Evolutionary conservation across 2,113 vertebrate species (phyloP), one percentile per base, ranked within the genome.

Genomic region (Catagonus wagneri): DNA sequence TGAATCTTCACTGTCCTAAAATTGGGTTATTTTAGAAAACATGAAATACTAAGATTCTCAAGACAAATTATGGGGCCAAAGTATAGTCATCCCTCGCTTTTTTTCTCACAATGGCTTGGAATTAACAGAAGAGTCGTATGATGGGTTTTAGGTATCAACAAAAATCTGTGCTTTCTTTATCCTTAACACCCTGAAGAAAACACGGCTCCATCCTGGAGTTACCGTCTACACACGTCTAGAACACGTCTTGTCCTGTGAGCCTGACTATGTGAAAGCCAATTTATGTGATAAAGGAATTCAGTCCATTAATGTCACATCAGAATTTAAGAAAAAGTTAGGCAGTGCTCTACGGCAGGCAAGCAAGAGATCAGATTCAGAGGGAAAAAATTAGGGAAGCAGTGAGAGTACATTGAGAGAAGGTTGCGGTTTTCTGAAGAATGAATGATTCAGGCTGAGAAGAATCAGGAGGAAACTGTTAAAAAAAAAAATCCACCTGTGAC

Each of bases 31-130:
- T 92, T 69, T 79, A 97, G 91, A 94, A 90, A 68, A 86, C 27
- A 6, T 74, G 71, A 91, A 95, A 94, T 72, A 78, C 2, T 74
- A 84, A 87, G 65, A 68, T 52, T 39, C 1, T 25, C 39, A 96
- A 72, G 9, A 93, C 29, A 75, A 94, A 61, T 1, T 23, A 66
- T 71, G 25, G 29, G 86, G 85, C 80, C 86, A 74, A 93, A 83
- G 34, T n/a, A 63, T 0, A 92, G 85, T 54, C 39, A 81, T 19
- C n/a, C n/a, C n/a, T n/a, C n/a, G n/a, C n/a, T 44, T 83, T 91
- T 98, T 58, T 92, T 95, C 71, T 95, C 91, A 56, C 32, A 92
- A 61, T 89, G 44, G 69, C 54, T 97, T 97, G 56, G 32, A 95
- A 97, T 98, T 94, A 98, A 94, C 32, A 93, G 78, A 63, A 79